phyloP scores from a whole-genome alignment of 1,140 invertebrate genomes.

The Calycopis cecrops region DNA sequence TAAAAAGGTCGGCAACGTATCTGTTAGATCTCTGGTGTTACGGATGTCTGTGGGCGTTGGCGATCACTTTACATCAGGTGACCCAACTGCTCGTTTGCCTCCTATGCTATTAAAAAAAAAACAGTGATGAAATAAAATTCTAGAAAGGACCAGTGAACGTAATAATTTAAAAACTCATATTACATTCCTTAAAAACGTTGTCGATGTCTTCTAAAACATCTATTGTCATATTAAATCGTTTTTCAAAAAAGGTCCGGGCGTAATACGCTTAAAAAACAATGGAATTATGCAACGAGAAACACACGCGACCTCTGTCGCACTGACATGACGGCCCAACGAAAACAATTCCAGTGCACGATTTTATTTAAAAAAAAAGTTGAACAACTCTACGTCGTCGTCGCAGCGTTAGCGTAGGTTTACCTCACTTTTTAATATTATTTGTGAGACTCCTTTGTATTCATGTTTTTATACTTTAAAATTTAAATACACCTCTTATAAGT shows the following conservation, averaged over 20 bases:
- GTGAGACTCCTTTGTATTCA: neutral
- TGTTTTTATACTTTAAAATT: slow-evolving; percentile 4
- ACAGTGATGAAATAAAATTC: no score
- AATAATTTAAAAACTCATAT: no score
- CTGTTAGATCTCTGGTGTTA: no score
- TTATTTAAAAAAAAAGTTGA: slow-evolving; percentile 11
- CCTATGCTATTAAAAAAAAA: no score
- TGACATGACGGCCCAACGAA: slow-evolving; percentile 6
- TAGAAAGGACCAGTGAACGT: no score
- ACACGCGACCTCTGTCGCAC: slow-evolving; percentile 9
- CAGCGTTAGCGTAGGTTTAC: slow-evolving; percentile 4
- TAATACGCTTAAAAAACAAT: slow-evolving; percentile 9
- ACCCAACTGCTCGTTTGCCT: no score
- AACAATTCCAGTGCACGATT: slow-evolving; percentile 15
- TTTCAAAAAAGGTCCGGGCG: neutral
- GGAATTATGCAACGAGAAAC: slow-evolving; percentile 17
- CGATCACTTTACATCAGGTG: no score
- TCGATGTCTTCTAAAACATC: neutral
- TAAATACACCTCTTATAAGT: slow-evolving; percentile 2
- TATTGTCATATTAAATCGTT: neutral
- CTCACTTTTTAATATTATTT: slow-evolving; percentile 11
- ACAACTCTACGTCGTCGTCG: slow-evolving; percentile 6
- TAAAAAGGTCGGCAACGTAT: no score
- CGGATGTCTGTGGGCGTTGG: no score
- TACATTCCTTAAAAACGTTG: no score